Percentiles rank a stretch among this genome's conserved stretches.
Conservation (phyloP, 2,113 vertebrate genomes). For the Lamprotornis superbus region DNA sequence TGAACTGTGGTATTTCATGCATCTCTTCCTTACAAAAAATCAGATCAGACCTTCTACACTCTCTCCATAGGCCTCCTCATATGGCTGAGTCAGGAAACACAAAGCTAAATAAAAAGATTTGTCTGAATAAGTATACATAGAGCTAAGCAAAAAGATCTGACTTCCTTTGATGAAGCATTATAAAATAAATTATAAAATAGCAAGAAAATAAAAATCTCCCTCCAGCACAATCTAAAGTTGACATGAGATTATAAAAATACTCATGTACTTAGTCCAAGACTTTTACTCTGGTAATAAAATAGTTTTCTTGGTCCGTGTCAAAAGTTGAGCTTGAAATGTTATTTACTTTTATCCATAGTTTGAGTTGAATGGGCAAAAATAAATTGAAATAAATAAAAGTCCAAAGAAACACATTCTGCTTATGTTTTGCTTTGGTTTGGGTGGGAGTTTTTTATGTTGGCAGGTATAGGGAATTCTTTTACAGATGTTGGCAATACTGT, state of each 20-base stretch:
- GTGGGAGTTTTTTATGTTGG: neutral
- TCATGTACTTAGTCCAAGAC: neutral
- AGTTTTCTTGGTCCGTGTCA: neutral
- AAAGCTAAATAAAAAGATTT: neutral
- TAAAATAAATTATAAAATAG: neutral
- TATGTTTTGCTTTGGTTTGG: neutral
- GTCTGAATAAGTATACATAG: neutral
- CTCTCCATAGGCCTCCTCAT: neutral
- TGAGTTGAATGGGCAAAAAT: neutral
- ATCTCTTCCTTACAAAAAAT: neutral
- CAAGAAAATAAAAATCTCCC: neutral
- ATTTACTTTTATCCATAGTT: neutral
- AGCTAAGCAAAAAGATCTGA: neutral
- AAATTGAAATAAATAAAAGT: neutral
- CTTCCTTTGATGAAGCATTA: neutral
- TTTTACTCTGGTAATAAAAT: neutral
- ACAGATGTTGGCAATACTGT: neutral
- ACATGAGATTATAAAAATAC: neutral
- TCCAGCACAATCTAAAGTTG: neutral
- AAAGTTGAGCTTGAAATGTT: neutral
- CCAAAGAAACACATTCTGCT: neutral
- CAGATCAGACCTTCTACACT: neutral
- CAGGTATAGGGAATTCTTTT: neutral
- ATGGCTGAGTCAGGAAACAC: neutral
- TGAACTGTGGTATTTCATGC: neutral